Evolutionary conservation across 1,140 invertebrate genomes (phyloP), one percentile per base, ranked within the genome.

Genomic region (Apis mellifera): DNA sequence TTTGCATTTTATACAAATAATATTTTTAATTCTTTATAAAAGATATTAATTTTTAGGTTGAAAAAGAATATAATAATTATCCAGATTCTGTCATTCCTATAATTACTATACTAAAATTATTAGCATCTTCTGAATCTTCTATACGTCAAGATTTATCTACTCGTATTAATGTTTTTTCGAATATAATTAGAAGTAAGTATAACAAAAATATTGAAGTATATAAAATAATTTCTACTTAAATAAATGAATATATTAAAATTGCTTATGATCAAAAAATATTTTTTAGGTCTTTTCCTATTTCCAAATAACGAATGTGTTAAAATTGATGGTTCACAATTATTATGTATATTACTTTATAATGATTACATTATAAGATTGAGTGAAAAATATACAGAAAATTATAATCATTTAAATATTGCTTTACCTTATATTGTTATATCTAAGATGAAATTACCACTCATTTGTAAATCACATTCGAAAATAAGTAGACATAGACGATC

Each of bases 41-140:
- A 17, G 17, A 15, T 48, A 48, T 74, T 1, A 54, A 77, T 81
- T 82, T 86, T 62, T 82, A 96, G 82, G 92, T 94, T 81, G 95
- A 96, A 71, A 94, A 95, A 50, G 95, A 96, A 88, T 96, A 94
- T 86, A 89, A 94, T 8, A 94, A 95, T 86, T 96, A 96, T 92
- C 95, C 96, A 3, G 96, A 96, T 89, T 96, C 95, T 69, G 95
- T 95, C 3, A 94, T 96, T 69, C 95, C 96, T 62, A 95, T 95
- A 85, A 90, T 96, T 57, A 94, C 94, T 11, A 94, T 96, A 80
- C 85, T 96, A 60, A 96, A 96, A 92, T 94, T 95, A 75, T 86
- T 96, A 13, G 94, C 94, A 66, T 94, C 93, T 23, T 91, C 93
- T 83, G 94, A 94, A 85, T 62, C 92, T 50, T 91, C 90, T 26